A percentile compares a stretch with the other conserved stretches of the same genome.
phyloP scores from a whole-genome alignment of 2,888 invertebrate genomes.

The Rotaria macrura region DNA sequence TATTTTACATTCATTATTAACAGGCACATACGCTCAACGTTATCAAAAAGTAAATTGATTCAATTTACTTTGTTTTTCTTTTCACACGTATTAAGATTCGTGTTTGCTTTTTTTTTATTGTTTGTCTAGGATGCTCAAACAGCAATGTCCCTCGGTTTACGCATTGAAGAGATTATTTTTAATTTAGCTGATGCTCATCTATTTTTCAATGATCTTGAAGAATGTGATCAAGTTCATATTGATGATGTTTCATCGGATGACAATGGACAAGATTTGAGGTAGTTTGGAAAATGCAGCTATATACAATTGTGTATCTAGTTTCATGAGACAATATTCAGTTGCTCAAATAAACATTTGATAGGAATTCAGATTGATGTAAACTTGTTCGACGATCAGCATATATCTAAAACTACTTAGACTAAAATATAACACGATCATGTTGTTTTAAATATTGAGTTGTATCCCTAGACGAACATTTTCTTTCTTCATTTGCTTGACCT shows the following conservation, averaged over 20 bases:
- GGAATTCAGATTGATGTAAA: no score
- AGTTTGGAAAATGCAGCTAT: background rate
- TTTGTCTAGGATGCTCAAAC: conserved; percentile 78
- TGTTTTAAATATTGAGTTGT: no score
- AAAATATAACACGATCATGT: no score
- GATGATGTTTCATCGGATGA: conserved; percentile 96
- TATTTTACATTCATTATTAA: conserved; percentile 82
- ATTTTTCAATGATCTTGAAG: conserved; percentile 94
- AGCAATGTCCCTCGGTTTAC: conserved; percentile 73
- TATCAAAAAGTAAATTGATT: conserved; percentile 65
- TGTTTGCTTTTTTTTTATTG: conserved; percentile 37
- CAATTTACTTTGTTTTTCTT: background rate
- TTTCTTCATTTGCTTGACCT: no score
- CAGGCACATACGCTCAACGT: conserved; percentile 77
- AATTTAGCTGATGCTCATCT: conserved; percentile 83
- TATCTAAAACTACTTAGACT: no score
- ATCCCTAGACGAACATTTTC: no score
- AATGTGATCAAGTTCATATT: conserved; percentile 96
- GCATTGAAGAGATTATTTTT: conserved; percentile 93
- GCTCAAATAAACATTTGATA: no score
- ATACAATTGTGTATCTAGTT: background rate
- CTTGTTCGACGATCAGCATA: no score
- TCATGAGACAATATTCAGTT: no score
- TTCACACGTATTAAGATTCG: background rate
- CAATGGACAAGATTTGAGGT: conserved; percentile 80